These are phyloP conservation scores for Alethe castanea DNA, from an alignment of 2,113 vertebrate species.

Conservation along the genomic window DNA sequence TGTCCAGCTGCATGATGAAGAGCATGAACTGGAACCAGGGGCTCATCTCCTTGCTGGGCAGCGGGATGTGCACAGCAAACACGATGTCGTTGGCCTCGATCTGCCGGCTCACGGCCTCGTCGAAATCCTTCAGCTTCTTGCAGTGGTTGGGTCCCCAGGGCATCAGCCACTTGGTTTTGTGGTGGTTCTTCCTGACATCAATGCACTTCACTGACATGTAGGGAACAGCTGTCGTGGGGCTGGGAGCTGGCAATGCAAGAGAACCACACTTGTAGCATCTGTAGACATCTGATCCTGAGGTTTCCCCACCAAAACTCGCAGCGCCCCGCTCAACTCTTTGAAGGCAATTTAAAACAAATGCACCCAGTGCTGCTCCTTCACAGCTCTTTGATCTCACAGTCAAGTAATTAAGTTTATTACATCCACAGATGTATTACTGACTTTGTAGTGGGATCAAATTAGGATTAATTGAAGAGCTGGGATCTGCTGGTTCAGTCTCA, in stretches of 20 bases:
- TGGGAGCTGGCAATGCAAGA: constrained; percentile 79
- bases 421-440: not conserved
- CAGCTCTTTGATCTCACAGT: not conserved
- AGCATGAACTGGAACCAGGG: constrained; percentile 99
- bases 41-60: constrained; percentile 90
- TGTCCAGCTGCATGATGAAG: constrained; percentile 93
- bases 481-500: not conserved
- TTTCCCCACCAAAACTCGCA: not conserved
- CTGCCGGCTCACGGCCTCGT: constrained; percentile 85
- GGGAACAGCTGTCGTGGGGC: constrained; percentile 83
- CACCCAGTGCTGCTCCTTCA: not conserved
- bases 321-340: not conserved
- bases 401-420: not conserved
- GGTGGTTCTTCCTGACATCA: constrained; percentile 80
- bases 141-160: constrained; percentile 91
- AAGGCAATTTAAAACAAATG: not conserved
- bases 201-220: constrained; percentile 91
- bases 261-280: not conserved
- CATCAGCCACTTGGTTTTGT: constrained; percentile 86
- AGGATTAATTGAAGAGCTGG: not conserved
- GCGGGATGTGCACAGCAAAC: constrained; percentile 89
- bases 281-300: not conserved
- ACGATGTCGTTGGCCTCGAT: constrained; percentile 96
- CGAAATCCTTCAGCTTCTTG: constrained; percentile 84
- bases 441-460: not conserved